Evolutionary conservation across 2,113 vertebrate species (phyloP), one percentile per base, ranked within the genome.

Genomic region (Setophaga petechia): DNA sequence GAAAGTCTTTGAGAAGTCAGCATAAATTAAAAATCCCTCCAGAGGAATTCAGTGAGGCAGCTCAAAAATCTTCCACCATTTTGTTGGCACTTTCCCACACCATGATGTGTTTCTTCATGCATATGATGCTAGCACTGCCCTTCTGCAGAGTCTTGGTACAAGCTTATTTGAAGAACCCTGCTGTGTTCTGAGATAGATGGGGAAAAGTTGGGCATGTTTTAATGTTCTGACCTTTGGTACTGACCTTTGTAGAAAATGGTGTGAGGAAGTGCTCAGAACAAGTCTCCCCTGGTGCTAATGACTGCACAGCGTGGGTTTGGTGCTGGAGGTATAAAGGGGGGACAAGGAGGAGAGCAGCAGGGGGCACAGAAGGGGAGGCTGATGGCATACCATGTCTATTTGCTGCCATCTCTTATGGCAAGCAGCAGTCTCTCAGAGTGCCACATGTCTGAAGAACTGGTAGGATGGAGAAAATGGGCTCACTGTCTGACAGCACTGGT

Each of bases 371-470:
- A 89, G 41, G 16, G 3, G 4, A 51, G 39, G 35, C 16, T 52
- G 61, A 30, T 55, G 47, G 22, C 0, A 1, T 44, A 10, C 47
- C 55, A 30, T 1, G 3, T 43, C 63, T 35, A 10, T 30, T 65
- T 80, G 57, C 54, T 91, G 58, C 54, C 44, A 15, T 33, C 11
- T 91, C 54, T 27, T 68, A 20, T 2, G 9, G 55, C 2, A 7
- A 84, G 44, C 44, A 58, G 71, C 43, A 68, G 33, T 33, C 39
- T 77, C 68, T 62, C 27, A 43, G 35, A 3, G 3, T 6, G 2
- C 11, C 57, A 59, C 1, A 0, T 31, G 9, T 16, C 20, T 47
- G 52, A 72, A 39, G 57, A 68, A 10, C 13, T 55, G 54, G 25
- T 13, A 37, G n/a, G 31, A 54, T n/a, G 55, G 66, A 71, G 47